Conservation (phyloP, 2,797 vertebrate species). For the Sternarchorhynchus goeldii region DNA sequence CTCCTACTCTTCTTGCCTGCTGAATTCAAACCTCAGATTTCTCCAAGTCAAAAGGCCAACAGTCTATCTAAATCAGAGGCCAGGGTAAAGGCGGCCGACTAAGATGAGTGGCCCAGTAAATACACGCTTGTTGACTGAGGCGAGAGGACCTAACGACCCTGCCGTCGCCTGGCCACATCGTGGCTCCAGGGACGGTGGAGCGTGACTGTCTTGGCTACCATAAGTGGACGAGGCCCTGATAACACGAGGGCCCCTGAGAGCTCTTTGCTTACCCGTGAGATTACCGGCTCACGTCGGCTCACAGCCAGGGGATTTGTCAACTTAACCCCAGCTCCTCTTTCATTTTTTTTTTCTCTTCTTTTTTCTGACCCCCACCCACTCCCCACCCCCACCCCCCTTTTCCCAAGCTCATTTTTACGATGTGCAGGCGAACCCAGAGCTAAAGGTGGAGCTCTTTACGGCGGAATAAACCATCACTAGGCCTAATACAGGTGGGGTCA, state of each 20-base stretch:
- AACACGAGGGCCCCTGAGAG: constrained; percentile 69
- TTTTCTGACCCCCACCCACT: no score
- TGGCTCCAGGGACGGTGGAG: constrained; percentile 65
- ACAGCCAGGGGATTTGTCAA: constrained; percentile 57
- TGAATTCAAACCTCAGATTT: constrained; percentile 35
- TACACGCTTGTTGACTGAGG: constrained; percentile 71
- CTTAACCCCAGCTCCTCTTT: constrained; percentile 55
- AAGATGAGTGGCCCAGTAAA: constrained; percentile 70
- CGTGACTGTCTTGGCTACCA: constrained; percentile 71
- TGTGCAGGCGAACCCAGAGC: constrained; percentile 49
- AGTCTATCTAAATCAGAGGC: constrained; percentile 66
- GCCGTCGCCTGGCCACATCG: constrained; percentile 34
- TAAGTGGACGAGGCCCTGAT: constrained; percentile 74
- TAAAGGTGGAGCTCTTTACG: constrained; percentile 57
- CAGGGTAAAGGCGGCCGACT: constrained; percentile 69
- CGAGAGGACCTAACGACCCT: constrained; percentile 71
- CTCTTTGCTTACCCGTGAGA: constrained; percentile 63
- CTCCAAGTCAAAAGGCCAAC: constrained; percentile 59
- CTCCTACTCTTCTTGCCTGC: not conserved
- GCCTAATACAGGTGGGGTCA: constrained; percentile 60
- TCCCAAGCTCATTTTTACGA: constrained; percentile 62
- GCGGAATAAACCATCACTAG: constrained; percentile 53
- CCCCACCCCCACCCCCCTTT: not conserved
- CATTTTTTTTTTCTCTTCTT: constrained; percentile 45
- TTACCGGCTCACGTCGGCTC: constrained; percentile 47